A percentile compares a stretch with the other conserved stretches of the same genome.
phyloP scores from a whole-genome alignment of 2,113 vertebrate genomes.

The Damaliscus lunatus region DNA sequence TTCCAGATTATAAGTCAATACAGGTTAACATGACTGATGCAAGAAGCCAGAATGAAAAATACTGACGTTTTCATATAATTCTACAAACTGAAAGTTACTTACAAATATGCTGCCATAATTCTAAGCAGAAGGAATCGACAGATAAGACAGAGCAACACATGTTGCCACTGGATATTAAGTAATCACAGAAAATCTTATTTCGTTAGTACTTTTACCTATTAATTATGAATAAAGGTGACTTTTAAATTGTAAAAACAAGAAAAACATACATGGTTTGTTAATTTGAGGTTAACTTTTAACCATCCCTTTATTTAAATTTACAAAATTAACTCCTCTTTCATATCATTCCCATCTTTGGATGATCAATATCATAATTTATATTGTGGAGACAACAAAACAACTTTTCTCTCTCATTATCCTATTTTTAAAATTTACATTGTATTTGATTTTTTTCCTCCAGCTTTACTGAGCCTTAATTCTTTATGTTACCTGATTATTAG shows the following conservation, averaged over 20 bases:
- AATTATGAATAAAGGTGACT: neutral
- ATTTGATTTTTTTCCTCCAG: neutral
- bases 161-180: neutral
- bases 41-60: neutral
- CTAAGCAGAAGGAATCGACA: neutral
- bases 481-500: neutral
- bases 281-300: neutral
- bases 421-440: neutral
- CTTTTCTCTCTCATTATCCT: neutral
- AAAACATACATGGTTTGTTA: neutral
- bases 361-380: neutral
- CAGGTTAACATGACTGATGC: neutral
- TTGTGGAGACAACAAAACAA: neutral
- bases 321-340: neutral
- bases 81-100: neutral
- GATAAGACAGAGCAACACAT: neutral
- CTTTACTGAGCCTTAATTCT: neutral
- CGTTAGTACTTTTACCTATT: neutral
- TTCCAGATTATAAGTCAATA: slow-evolving; percentile 1
- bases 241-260: neutral
- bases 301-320: neutral
- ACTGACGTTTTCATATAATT: neutral
- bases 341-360: neutral
- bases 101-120: neutral
- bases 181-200: neutral